A percentile compares a stretch with the other conserved stretches of the same genome.
These are phyloP conservation scores for Dendrolimus houi DNA, from an alignment of 2,888 invertebrate species.

Conservation along the genomic window DNA sequence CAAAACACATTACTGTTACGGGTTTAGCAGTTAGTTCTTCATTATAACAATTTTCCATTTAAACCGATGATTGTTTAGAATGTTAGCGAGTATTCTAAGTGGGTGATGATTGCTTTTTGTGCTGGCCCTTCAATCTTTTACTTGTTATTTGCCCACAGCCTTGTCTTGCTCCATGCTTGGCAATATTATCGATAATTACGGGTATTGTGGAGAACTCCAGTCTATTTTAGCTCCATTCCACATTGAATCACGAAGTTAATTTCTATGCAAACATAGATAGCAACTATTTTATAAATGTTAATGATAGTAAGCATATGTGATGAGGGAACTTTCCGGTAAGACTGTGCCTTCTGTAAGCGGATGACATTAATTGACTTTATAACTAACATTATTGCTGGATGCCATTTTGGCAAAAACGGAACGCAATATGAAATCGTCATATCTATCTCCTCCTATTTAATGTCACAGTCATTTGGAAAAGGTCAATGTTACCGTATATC, in stretches of 20 bases:
- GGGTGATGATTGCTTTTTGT: neutral
- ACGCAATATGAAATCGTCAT: too few species aligned
- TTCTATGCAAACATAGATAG: too few species aligned
- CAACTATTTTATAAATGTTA: too few species aligned
- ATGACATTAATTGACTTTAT: too few species aligned
- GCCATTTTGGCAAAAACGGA: too few species aligned
- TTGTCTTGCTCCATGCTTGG: neutral
- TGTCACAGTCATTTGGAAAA: too few species aligned
- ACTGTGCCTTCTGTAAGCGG: too few species aligned
- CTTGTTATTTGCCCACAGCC: neutral
- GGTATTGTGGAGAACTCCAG: neutral
- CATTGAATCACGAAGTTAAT: neutral
- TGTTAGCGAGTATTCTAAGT: neutral
- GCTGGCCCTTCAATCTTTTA: neutral
- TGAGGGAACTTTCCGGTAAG: too few species aligned
- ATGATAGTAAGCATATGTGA: too few species aligned
- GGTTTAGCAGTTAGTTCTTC: neutral
- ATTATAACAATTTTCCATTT: conserved; percentile 1
- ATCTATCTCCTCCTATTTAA: too few species aligned
- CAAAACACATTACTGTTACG: neutral
- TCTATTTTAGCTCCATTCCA: neutral
- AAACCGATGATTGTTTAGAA: neutral
- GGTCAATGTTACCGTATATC: too few species aligned
- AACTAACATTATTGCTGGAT: too few species aligned
- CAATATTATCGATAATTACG: neutral